These are phyloP conservation scores for Campoletis raptor DNA, from an alignment of 2,888 invertebrate species.

Conservation along the genomic window DNA sequence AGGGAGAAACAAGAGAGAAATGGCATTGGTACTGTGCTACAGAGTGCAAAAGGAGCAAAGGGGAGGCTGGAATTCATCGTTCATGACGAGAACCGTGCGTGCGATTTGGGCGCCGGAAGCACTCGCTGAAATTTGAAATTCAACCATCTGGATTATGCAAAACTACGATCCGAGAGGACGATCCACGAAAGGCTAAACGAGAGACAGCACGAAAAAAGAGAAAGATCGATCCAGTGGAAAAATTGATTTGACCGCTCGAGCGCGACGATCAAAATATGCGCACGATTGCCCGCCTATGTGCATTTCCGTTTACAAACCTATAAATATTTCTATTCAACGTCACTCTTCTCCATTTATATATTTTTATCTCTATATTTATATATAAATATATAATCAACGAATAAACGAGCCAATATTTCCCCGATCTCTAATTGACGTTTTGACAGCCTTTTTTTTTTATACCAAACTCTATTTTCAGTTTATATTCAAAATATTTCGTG, in stretches of 20 bases:
- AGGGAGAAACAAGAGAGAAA: constrained; percentile 20
- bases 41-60: not conserved
- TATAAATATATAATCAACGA: not conserved
- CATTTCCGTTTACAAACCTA: constrained; percentile 63
- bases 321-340: constrained; percentile 39
- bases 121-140: constrained; percentile 79
- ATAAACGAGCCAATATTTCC: constrained; percentile 51
- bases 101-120: constrained; percentile 59
- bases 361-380: not conserved
- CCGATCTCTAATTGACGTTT: constrained; percentile 35
- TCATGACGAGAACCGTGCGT: constrained; percentile 53
- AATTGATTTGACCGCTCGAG: constrained; percentile 79
- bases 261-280: constrained; percentile 75
- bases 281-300: constrained; percentile 59
- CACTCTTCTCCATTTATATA: constrained; percentile 1
- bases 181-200: constrained; percentile 50
- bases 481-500: not conserved
- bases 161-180: constrained; percentile 66
- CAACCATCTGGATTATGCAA: constrained; percentile 81
- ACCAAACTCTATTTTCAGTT: constrained; percentile 20
- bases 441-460: constrained; percentile 14
- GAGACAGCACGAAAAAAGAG: constrained; percentile 48
- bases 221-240: constrained; percentile 72
- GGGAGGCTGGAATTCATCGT: constrained; percentile 52
- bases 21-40: not conserved